phyloP scores from a whole-genome alignment of 2,113 vertebrate species.

The Halcyon malimbica region DNA sequence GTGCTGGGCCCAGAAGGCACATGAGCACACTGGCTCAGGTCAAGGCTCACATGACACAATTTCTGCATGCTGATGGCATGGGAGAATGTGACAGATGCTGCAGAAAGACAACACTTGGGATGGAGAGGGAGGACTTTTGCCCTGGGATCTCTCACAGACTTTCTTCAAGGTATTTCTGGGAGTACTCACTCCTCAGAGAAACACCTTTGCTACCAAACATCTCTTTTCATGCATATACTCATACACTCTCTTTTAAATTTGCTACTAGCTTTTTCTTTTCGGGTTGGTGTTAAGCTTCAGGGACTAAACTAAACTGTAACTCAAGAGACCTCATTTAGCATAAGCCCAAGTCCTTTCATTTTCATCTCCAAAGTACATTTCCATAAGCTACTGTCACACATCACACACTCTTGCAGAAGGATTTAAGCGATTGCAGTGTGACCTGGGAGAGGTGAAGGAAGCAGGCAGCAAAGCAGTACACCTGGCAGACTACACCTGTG shows the following conservation, averaged over 20 bases:
- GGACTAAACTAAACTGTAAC: neutral
- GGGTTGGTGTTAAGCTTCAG: neutral
- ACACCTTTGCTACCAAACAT: neutral
- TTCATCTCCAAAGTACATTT: neutral
- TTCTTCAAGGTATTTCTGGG: neutral
- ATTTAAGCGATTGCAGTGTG: neutral
- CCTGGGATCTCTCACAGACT: neutral
- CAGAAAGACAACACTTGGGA: neutral
- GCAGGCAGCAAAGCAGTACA: neutral
- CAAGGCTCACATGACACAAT: neutral
- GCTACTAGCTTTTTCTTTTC: neutral
- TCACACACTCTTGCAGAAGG: neutral
- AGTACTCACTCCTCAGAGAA: neutral
- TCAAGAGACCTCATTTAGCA: neutral
- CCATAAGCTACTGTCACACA: neutral
- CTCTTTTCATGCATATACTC: accelerated
- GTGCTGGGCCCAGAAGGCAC: neutral
- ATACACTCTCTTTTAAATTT: neutral
- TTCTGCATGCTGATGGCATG: neutral
- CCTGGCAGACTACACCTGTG: neutral
- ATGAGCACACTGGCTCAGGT: accelerated
- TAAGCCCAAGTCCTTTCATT: neutral
- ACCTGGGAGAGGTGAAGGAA: neutral
- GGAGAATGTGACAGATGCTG: neutral
- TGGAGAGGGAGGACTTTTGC: neutral